Percentiles rank a stretch among this genome's conserved stretches.
Evolutionary conservation across 2,888 invertebrate genomes (phyloP).

Genomic region (Syrphus vitripennis): DNA sequence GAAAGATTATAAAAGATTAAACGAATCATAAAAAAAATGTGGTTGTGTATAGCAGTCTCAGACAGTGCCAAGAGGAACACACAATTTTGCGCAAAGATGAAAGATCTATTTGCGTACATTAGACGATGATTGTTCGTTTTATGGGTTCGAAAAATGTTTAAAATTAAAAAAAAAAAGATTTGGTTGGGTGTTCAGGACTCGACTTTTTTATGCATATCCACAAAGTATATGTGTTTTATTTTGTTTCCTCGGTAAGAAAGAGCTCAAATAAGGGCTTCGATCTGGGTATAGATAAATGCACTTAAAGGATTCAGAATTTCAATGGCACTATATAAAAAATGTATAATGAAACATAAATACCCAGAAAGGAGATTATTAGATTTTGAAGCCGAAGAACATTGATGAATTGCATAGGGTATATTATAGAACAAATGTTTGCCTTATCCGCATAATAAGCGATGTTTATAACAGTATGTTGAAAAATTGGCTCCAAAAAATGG

Average conservation of each 20-base stretch:
- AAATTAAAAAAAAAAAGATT: conserved; percentile 12
- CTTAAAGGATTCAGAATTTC: too few relatives aligned
- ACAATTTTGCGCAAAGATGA: conserved; percentile 35
- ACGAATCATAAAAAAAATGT: conserved; percentile 62
- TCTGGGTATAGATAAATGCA: too few relatives aligned
- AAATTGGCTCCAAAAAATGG: too few relatives aligned
- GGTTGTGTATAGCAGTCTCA: conserved; percentile 52
- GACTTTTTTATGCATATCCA: neutral
- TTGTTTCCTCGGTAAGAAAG: neutral
- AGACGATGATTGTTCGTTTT: conserved; percentile 40
- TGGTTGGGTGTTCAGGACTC: neutral
- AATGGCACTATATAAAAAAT: too few relatives aligned
- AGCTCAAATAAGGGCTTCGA: too few relatives aligned
- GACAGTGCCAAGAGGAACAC: conserved; percentile 60
- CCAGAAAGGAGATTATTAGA: too few relatives aligned
- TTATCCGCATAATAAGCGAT: too few relatives aligned
- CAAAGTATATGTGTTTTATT: neutral
- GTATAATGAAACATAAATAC: too few relatives aligned
- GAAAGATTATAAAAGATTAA: conserved; percentile 69
- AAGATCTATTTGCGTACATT: conserved; percentile 66
- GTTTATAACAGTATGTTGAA: too few relatives aligned
- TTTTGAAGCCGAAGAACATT: too few relatives aligned
- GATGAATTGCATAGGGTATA: too few relatives aligned
- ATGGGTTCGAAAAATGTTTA: conserved; percentile 34
- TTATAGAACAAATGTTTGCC: too few relatives aligned